Evolutionary conservation across 2,888 invertebrate genomes (phyloP), one percentile per base, ranked within the genome.

Genomic region (Orthosia gracilis): DNA sequence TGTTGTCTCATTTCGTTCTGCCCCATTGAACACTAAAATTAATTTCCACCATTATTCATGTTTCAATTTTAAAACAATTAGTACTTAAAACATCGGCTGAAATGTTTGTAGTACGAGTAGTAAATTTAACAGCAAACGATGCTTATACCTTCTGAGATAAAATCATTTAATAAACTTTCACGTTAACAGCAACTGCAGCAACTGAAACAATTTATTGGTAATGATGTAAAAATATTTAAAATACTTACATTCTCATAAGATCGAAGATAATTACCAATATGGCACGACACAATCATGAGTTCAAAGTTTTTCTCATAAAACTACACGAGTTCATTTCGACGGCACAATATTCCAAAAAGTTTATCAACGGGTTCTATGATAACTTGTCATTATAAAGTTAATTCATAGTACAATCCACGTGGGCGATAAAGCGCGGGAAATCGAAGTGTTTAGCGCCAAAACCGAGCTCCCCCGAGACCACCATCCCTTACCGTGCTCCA

Each of bases 201-300:
- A 47, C 26, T 61, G 9, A 0, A 57, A 23, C 9, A 50, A 26
- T n/a, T 21, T 15, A 31, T 26, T 47, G 1, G 0, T 18, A 50
- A 50, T 54, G 0, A 58, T 54, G 15, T 21, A 62, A 69, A 26
- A 50, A 73, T 63, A 71, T 73, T 23, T 63, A 76, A 76, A 82
- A 80, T 85, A 96, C 95, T 96, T 94, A 95, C 95, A 91, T 92
- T 90, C 85, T 90, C 90, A 92, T 92, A 88, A 87, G 88, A 92
- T 89, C 84, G 92, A 92, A 91, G 93, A 92, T 82, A 89, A 90
- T 88, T 78, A 90, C 84, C 86, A 89, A 89, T 89, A 86, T 85
- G 82, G 86, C 91, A 94, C 93, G 86, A 87, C 95, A 94, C 95
- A 93, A 91, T 93, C 93, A 94, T 95, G 83, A 94, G 94, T 94